phyloP scores from a whole-genome alignment of 2,888 invertebrate genomes.

The Caenorhabditis virilis region DNA sequence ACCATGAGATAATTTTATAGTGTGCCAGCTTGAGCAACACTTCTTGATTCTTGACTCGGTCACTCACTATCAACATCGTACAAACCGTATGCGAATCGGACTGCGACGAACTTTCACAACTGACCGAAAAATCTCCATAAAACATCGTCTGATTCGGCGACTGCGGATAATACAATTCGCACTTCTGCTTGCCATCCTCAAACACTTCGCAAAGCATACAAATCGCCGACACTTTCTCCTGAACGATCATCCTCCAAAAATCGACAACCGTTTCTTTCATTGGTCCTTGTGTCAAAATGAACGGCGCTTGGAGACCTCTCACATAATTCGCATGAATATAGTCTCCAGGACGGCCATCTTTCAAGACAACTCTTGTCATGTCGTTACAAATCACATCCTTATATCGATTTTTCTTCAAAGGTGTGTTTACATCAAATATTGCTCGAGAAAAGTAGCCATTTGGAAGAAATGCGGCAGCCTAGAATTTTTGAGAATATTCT shows the following conservation, averaged over 20 bases:
- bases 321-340: constrained; percentile 56
- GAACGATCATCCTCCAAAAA: constrained; percentile 36
- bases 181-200: constrained; percentile 21
- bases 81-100: constrained; percentile 14
- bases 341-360: constrained; percentile 37
- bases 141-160: neutral
- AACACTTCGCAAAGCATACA: constrained; percentile 27
- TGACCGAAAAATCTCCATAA: constrained; percentile 9
- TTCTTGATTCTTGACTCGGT: constrained; percentile 2
- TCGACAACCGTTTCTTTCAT: constrained; percentile 16
- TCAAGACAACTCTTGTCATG: constrained; percentile 38
- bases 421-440: constrained; percentile 6
- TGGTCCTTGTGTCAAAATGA: constrained; percentile 36
- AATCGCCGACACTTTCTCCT: constrained; percentile 18
- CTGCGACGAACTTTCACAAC: constrained; percentile 2
- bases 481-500: no score
- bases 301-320: constrained; percentile 10
- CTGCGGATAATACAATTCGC: constrained; percentile 18
- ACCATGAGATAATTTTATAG: constrained; percentile 15
- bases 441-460: neutral
- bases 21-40: constrained; percentile 11
- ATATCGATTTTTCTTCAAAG: constrained; percentile 9
- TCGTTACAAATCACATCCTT: constrained; percentile 52
- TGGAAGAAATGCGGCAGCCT: no score
- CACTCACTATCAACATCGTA: constrained; percentile 8